A percentile compares a stretch with the other conserved stretches of the same genome.
Evolutionary conservation across 2,888 invertebrate species (phyloP).

Genomic region (Heliconius hortense): DNA sequence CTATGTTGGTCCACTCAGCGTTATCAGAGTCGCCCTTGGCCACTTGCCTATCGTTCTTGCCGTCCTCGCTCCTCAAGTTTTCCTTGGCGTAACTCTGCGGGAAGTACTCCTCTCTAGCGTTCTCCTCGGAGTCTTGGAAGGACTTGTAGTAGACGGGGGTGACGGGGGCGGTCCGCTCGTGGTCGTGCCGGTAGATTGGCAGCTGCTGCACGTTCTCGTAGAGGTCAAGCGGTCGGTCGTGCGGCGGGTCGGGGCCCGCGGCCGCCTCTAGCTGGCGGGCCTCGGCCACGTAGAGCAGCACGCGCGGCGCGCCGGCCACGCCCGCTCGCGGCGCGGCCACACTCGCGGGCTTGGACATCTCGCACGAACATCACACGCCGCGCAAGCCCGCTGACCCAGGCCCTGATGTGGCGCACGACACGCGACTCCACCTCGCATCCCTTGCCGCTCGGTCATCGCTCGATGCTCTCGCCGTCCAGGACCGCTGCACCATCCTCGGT

Average conservation of each 20-base stretch:
- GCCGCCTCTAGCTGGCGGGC: slow-evolving; percentile 79
- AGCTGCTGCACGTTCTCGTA: slow-evolving; percentile 57
- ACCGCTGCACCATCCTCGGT: slow-evolving; percentile 71
- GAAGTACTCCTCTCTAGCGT: slow-evolving; percentile 58
- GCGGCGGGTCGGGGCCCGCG: slow-evolving; percentile 62
- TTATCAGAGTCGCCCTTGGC: slow-evolving; percentile 58
- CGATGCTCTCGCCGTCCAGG: slow-evolving; percentile 59
- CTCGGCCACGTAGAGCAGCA: slow-evolving; percentile 80
- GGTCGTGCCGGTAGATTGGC: slow-evolving; percentile 58
- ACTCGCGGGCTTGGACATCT: slow-evolving; percentile 90
- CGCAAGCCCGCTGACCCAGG: slow-evolving; percentile 59
- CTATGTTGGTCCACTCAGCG: slow-evolving; percentile 51
- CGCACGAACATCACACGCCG: slow-evolving; percentile 87
- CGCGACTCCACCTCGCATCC: slow-evolving; percentile 66
- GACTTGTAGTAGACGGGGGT: slow-evolving; percentile 62
- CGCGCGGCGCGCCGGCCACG: slow-evolving; percentile 76
- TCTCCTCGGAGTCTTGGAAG: slow-evolving; percentile 57
- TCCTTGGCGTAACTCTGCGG: slow-evolving; percentile 65
- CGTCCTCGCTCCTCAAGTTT: slow-evolving; percentile 56
- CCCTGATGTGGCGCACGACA: slow-evolving; percentile 39
- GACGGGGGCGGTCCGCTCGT: slow-evolving; percentile 54
- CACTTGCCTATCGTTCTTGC: slow-evolving; percentile 50
- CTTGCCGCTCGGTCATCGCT: slow-evolving; percentile 72
- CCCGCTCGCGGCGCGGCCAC: slow-evolving; percentile 81
- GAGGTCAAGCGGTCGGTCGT: slow-evolving; percentile 53